These are phyloP conservation scores for Ips nitidus DNA, from an alignment of 1,140 invertebrate genomes.

Conservation along the genomic window DNA sequence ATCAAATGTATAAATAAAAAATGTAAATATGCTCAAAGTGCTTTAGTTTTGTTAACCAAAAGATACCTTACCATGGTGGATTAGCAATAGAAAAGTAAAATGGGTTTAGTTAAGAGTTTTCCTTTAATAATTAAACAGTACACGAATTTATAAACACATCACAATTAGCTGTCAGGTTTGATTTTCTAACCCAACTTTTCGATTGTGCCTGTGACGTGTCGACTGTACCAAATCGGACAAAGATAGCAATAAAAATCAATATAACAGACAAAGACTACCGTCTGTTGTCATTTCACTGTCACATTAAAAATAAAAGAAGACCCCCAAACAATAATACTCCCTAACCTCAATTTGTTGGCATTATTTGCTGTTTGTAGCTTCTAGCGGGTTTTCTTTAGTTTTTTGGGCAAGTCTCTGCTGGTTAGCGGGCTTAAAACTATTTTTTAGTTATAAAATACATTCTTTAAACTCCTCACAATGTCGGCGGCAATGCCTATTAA, in stretches of 20 bases:
- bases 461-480: slow-evolving; percentile 52
- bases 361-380: no score
- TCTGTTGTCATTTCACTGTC: no score
- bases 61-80: slow-evolving; percentile 5
- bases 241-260: no score
- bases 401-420: no score
- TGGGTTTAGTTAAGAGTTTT: background rate
- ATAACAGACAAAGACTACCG: no score
- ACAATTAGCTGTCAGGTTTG: slow-evolving; percentile 14
- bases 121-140: slow-evolving; percentile 17
- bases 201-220: background rate
- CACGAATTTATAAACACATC: slow-evolving; percentile 37
- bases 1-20: slow-evolving; percentile 19
- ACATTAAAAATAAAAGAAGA: no score
- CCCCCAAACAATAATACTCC: no score
- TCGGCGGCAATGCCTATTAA: slow-evolving; percentile 93
- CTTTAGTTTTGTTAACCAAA: background rate
- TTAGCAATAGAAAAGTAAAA: background rate
- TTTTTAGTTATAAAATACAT: no score
- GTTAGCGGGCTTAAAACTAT: no score
- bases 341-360: no score
- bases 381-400: no score
- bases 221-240: no score
- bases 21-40: background rate
- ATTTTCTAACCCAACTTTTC: background rate